Evolutionary conservation across 2,113 vertebrate genomes (phyloP).

Genomic region (Dermatemys mawii): DNA sequence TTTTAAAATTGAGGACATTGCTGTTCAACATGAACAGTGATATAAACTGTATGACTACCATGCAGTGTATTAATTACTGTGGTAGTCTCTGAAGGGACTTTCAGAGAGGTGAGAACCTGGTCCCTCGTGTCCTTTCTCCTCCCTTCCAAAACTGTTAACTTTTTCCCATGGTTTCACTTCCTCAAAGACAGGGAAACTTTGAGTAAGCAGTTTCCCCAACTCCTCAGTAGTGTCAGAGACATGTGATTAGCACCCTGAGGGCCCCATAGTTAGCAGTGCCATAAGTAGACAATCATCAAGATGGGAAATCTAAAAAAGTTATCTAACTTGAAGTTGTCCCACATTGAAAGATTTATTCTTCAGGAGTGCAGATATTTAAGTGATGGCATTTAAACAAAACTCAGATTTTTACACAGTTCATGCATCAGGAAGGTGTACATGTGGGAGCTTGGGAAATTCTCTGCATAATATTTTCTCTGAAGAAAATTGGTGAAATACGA

Average conservation of each 20-base stretch:
- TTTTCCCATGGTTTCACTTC: neutral
- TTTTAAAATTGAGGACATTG: conserved; percentile 16
- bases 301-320: neutral
- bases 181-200: neutral
- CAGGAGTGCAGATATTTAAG: neutral
- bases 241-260: neutral
- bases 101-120: neutral
- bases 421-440: neutral
- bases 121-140: neutral
- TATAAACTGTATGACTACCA: neutral
- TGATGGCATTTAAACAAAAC: neutral
- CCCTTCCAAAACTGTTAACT: neutral
- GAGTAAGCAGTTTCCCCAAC: neutral
- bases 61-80: neutral
- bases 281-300: neutral
- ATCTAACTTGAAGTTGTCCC: neutral
- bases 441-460: rapidly evolving
- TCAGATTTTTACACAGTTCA: neutral
- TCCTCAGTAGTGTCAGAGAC: neutral
- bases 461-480: neutral
- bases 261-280: rapidly evolving
- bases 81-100: conserved; percentile 7
- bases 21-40: neutral
- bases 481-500: neutral
- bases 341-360: neutral